These are phyloP conservation scores for Habrosyne pyritoides DNA, from an alignment of 2,888 invertebrate genomes.

Conservation along the genomic window DNA sequence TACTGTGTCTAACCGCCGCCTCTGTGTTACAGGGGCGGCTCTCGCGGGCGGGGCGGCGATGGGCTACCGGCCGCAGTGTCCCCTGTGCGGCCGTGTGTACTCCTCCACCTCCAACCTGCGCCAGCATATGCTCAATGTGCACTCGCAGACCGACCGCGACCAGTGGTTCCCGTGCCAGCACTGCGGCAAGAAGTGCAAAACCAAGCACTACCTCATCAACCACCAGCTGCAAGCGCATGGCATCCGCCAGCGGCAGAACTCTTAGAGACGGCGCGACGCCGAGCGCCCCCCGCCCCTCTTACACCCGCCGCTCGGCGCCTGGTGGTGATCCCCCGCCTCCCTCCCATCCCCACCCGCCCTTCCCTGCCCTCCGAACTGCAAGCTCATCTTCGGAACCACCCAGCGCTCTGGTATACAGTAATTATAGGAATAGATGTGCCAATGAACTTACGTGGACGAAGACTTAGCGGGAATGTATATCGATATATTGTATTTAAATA, in stretches of 20 bases:
- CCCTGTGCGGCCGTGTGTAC: constrained; percentile 88
- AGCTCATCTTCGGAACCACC: constrained; percentile 13
- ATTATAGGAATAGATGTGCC: constrained; percentile 40
- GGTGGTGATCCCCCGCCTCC: constrained; percentile 37
- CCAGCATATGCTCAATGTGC: constrained; percentile 90
- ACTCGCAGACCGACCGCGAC: constrained; percentile 87
- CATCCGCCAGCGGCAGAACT: constrained; percentile 87
- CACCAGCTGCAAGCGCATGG: constrained; percentile 90
- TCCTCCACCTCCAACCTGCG: constrained; percentile 89
- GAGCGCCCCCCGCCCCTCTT: constrained; percentile 50
- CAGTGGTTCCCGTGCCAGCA: constrained; percentile 89
- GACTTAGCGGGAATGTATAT: constrained; percentile 32
- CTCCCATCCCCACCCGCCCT: constrained; percentile 20
- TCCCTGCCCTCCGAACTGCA: constrained; percentile 22
- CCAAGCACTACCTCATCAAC: constrained; percentile 90
- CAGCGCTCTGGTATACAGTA: constrained; percentile 20
- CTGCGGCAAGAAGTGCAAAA: constrained; percentile 90
- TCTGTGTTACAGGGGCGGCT: constrained; percentile 87
- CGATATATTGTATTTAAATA: constrained; percentile 43
- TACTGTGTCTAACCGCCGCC: constrained; percentile 81
- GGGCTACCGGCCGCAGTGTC: constrained; percentile 86
- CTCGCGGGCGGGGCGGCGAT: constrained; percentile 81
- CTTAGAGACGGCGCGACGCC: constrained; percentile 75
- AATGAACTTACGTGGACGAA: constrained; percentile 40
- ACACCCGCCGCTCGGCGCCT: constrained; percentile 49